Evolutionary conservation across 2,797 vertebrate genomes (phyloP).

Genomic region (Cyprinodon diabolis): DNA sequence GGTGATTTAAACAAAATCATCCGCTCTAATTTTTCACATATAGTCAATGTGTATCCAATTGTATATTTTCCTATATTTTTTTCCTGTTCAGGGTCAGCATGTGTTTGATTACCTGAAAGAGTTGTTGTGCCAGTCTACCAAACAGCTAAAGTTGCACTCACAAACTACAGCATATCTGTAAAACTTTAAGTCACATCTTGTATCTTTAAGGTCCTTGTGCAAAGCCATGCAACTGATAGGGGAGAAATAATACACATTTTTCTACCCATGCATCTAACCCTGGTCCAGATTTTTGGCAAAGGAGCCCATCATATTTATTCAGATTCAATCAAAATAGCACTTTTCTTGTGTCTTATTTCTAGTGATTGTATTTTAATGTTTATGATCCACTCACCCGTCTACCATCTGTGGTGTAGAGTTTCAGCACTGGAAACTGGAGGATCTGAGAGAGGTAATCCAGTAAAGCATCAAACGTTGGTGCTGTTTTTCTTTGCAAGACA

Average conservation of each 20-base stretch:
- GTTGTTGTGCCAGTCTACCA: neutral
- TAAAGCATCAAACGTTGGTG: slow-evolving; percentile 88
- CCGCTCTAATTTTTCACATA: too few species aligned
- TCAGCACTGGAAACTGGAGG: slow-evolving; percentile 88
- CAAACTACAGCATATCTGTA: neutral
- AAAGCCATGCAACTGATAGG: neutral
- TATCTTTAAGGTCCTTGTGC: neutral
- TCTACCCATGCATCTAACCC: neutral
- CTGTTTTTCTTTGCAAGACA: slow-evolving; percentile 85
- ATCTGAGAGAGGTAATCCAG: slow-evolving; percentile 89
- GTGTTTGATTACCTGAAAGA: neutral
- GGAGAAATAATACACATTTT: neutral
- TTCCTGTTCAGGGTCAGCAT: neutral
- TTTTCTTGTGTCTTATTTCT: neutral
- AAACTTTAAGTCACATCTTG: neutral
- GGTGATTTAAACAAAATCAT: too few species aligned
- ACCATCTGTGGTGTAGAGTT: slow-evolving; percentile 89
- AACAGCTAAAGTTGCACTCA: neutral
- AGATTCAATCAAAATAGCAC: neutral
- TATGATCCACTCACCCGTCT: slow-evolving; percentile 85
- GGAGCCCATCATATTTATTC: neutral
- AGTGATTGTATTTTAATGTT: slow-evolving; percentile 7
- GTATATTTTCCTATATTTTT: too few species aligned
- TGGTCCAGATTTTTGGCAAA: neutral
- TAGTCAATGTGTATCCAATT: too few species aligned